phyloP scores from a whole-genome alignment of 2,113 vertebrate species.

The Sciurus niger region DNA sequence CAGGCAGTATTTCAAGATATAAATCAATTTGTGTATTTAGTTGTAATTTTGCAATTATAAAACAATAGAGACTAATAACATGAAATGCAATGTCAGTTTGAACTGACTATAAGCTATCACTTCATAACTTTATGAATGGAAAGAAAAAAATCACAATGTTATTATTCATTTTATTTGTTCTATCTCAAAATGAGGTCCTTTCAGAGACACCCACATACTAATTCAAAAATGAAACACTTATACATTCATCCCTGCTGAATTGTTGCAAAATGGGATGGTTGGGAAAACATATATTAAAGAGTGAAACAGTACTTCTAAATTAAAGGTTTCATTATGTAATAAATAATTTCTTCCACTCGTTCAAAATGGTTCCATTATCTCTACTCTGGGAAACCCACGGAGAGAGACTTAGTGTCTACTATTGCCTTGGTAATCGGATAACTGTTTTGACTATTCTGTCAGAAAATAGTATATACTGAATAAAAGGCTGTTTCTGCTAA shows the following conservation, averaged over 20 bases:
- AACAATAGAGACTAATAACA: constrained; percentile 77
- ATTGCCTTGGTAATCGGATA: constrained; percentile 75
- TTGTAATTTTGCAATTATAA: constrained; percentile 76
- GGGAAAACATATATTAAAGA: constrained; percentile 72
- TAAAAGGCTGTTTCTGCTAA: neutral
- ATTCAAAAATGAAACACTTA: constrained; percentile 79
- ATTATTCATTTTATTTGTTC: constrained; percentile 81
- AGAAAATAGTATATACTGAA: constrained; percentile 77
- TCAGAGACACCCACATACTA: constrained; percentile 77
- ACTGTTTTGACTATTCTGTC: constrained; percentile 83
- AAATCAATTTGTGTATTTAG: constrained; percentile 62
- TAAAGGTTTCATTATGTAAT: constrained; percentile 85
- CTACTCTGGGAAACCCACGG: constrained; percentile 28
- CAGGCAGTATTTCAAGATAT: constrained; percentile 70
- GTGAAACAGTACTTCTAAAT: constrained; percentile 82
- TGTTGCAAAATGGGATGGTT: constrained; percentile 73
- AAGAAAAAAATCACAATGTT: constrained; percentile 67
- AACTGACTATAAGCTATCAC: constrained; percentile 75
- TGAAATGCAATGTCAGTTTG: constrained; percentile 73
- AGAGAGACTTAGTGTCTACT: constrained; percentile 71
- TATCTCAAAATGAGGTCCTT: constrained; percentile 82
- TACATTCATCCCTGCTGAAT: constrained; percentile 74
- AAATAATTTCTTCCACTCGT: constrained; percentile 84
- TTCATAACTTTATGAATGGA: constrained; percentile 38
- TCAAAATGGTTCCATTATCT: constrained; percentile 82